Percentiles rank a stretch among this genome's conserved stretches.
phyloP scores from a whole-genome alignment of 2,888 invertebrate species.

The Drosophila phalerata region DNA sequence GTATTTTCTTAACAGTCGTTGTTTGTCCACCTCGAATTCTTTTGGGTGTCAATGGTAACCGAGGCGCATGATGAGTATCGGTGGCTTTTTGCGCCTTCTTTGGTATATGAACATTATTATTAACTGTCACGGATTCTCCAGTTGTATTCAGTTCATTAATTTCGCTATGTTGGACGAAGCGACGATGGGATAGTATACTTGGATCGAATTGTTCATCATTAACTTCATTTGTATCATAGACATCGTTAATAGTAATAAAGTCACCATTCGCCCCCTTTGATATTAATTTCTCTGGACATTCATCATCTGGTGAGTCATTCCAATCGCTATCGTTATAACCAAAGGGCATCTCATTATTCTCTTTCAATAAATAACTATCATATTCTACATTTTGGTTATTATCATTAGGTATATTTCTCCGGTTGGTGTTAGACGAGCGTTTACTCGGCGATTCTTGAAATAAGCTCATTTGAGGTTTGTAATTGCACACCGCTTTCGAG shows the following conservation, averaged over 20 bases:
- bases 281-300: conserved; percentile 17
- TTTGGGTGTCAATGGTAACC: conserved; percentile 73
- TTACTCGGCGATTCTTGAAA: conserved; percentile 50
- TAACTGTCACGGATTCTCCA: conserved; percentile 32
- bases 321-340: conserved; percentile 61
- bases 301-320: conserved; percentile 42
- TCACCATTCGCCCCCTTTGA: conserved; percentile 29
- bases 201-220: conserved; percentile 46
- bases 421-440: conserved; percentile 41
- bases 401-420: conserved; percentile 42
- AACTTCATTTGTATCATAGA: conserved; percentile 36
- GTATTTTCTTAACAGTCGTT: conserved; percentile 64
- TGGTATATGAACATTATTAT: conserved; percentile 41
- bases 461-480: conserved; percentile 72
- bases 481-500: conserved; percentile 31
- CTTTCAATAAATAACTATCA: conserved; percentile 64
- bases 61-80: conserved; percentile 35
- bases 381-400: conserved; percentile 46
- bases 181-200: conserved; percentile 50
- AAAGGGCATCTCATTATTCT: conserved; percentile 62
- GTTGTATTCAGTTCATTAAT: conserved; percentile 38
- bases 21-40: conserved; percentile 49
- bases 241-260: conserved; percentile 42
- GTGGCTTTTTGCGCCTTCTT: conserved; percentile 44
- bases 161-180: conserved; percentile 69